Evolutionary conservation across 37 sponge, comb jelly and placozoan species (phyloP).

Genomic region (Hexactinellida sp.): DNA sequence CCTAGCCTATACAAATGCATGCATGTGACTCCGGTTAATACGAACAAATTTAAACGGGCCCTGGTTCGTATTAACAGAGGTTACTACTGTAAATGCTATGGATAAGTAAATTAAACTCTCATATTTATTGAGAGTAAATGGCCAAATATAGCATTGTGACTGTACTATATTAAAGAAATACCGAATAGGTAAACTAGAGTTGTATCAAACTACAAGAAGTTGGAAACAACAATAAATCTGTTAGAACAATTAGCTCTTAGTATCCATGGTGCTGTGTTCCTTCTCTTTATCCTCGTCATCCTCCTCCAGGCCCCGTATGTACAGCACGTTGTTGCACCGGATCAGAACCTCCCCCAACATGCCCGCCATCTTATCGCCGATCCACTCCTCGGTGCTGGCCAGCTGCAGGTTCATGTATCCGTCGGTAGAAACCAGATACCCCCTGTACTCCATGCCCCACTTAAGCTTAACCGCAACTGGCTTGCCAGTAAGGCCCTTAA

Average conservation of each 20-base stretch:
- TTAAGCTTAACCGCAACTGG: slow-evolving; percentile 94
- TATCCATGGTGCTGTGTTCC: not conserved
- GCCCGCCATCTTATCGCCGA: slow-evolving; percentile 75
- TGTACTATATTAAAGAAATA: no score
- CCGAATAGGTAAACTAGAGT: not conserved
- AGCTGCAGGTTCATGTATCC: slow-evolving; percentile 92
- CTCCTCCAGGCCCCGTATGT: slow-evolving; percentile 86
- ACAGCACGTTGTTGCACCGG: slow-evolving; percentile 96
- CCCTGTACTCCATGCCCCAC: slow-evolving; percentile 99
- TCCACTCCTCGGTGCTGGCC: slow-evolving; percentile 93
- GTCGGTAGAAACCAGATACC: slow-evolving; percentile 88
- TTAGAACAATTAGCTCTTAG: not conserved
- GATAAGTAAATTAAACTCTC: no score
- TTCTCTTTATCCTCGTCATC: slow-evolving; percentile 84
- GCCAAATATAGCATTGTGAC: no score
- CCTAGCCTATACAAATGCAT: no score
- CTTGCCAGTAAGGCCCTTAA: slow-evolving; percentile 90
- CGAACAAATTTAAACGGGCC: no score
- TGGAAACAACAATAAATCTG: no score
- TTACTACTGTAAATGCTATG: no score
- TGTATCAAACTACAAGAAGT: no score
- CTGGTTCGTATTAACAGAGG: no score
- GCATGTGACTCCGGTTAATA: no score
- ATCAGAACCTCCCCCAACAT: slow-evolving; percentile 94
- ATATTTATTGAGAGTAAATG: no score